phyloP scores from a whole-genome alignment of 2,113 vertebrate species.

The Hyla sarda region DNA sequence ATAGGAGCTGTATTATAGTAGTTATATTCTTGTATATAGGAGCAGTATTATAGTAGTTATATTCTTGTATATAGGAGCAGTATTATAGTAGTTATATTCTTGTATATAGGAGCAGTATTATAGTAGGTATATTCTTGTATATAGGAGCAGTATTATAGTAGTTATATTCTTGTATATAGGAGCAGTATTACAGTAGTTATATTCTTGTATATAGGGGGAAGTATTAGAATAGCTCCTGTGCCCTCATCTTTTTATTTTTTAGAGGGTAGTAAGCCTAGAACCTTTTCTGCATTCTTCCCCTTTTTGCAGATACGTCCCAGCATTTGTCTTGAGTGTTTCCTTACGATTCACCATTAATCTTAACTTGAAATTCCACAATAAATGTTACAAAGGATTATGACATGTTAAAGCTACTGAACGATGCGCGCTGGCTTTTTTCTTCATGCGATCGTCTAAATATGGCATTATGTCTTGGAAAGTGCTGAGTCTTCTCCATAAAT shows the following conservation, averaged over 20 bases:
- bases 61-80: background rate
- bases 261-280: background rate
- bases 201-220: too few species aligned
- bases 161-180: too few species aligned
- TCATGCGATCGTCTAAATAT: background rate
- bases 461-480: background rate
- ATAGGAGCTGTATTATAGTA: background rate
- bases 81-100: too few species aligned
- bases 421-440: background rate
- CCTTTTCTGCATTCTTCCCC: background rate
- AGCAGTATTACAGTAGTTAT: too few species aligned
- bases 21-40: background rate
- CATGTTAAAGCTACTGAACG: background rate
- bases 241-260: background rate
- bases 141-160: too few species aligned
- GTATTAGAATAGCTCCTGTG: too few species aligned
- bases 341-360: background rate
- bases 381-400: background rate
- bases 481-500: constrained; percentile 15
- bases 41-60: too few species aligned
- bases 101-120: too few species aligned
- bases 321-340: background rate
- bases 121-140: background rate
- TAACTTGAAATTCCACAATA: constrained; percentile 4
- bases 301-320: background rate